Conservation (phyloP, 2,113 vertebrate genomes). For the Calidris pygmaea region DNA sequence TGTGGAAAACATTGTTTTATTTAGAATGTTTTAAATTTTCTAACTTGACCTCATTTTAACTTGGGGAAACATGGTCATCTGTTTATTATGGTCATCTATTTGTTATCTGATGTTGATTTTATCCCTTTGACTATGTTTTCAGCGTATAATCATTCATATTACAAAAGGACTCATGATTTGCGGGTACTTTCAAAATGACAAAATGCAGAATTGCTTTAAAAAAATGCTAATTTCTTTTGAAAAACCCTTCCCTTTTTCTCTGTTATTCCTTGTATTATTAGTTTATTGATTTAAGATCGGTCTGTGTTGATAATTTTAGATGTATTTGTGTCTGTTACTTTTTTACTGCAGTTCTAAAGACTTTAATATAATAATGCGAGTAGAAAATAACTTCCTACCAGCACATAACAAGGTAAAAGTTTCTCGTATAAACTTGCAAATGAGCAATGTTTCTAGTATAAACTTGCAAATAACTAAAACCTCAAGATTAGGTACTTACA, state of each 20-base stretch:
- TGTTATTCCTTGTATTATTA: background rate
- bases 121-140: background rate
- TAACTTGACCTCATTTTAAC: background rate
- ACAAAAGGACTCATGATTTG: background rate
- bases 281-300: background rate
- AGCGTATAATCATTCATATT: background rate
- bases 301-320: background rate
- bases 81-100: background rate
- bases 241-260: background rate
- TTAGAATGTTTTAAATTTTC: background rate
- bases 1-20: background rate
- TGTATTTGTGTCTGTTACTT: background rate
- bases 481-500: background rate
- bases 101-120: background rate
- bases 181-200: background rate
- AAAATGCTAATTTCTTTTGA: background rate
- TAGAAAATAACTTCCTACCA: background rate
- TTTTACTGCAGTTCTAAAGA: background rate
- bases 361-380: background rate
- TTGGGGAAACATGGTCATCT: fast-evolving
- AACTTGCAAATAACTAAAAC: background rate
- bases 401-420: background rate
- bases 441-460: background rate
- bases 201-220: background rate
- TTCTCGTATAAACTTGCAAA: background rate